Evolutionary conservation across 2,113 vertebrate species (phyloP).

Genomic region (Leucosticte australis): DNA sequence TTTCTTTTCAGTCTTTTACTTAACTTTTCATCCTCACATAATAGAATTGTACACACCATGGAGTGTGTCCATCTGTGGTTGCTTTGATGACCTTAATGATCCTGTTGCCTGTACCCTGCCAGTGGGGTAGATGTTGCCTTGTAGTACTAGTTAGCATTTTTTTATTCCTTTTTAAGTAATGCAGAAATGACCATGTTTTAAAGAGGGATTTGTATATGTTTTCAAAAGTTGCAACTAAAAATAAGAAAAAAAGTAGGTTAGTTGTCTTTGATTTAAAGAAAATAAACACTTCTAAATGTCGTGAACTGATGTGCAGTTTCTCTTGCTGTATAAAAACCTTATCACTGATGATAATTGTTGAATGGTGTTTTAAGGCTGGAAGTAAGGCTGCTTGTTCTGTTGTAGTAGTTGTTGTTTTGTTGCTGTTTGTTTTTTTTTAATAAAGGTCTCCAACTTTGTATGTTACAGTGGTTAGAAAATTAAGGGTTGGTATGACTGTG

Average conservation of each 20-base stretch:
- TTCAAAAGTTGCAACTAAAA: not conserved
- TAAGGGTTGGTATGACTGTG: not conserved
- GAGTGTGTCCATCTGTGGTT: not conserved
- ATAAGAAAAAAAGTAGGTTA: not conserved
- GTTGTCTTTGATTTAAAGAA: not conserved
- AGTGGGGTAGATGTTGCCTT: not conserved
- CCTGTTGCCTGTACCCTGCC: not conserved
- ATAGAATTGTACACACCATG: fast-evolving
- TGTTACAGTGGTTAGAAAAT: not conserved
- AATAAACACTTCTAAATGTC: not conserved
- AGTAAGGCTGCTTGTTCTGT: not conserved
- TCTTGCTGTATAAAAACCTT: not conserved
- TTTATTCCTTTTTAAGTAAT: not conserved
- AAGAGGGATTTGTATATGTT: not conserved
- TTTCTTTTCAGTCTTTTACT: not conserved
- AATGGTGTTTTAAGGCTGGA: not conserved
- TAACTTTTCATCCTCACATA: fast-evolving
- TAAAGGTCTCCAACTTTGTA: not conserved
- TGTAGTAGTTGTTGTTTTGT: not conserved
- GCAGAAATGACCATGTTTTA: not conserved
- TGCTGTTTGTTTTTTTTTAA: not conserved
- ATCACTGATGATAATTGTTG: not conserved
- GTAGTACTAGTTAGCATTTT: not conserved
- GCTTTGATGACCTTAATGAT: not conserved
- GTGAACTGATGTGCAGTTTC: not conserved